Evolutionary conservation across 2,113 vertebrate genomes (phyloP), one percentile per base, ranked within the genome.

Genomic region (Zosterops lateralis): DNA sequence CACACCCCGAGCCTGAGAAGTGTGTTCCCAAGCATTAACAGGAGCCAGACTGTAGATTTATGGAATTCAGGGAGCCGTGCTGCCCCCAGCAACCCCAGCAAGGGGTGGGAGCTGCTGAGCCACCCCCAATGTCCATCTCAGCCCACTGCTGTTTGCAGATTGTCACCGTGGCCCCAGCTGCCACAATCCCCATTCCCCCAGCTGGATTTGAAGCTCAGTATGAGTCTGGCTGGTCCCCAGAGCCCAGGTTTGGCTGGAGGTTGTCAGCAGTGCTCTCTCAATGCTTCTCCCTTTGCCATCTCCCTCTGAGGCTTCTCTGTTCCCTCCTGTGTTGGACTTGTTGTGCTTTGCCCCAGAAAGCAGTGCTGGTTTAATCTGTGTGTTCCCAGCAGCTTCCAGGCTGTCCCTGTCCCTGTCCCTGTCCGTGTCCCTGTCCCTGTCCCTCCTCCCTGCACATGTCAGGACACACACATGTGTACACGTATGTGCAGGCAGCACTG

Each of bases 211-310:
- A 32, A 86, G 84, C 83, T 92, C 25, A 1, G 26, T 20, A 4
- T 3, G 8, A 68, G 71, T 4, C 10, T 53, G 32, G 12, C 45
- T 53, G 3, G 40, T 82, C 62, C 53, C 32, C 45, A 25, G 83
- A 60, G 87, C 47, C 54, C 60, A 18, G 64, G 16, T 56, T 60
- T 86, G 84, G 64, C 67, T 85, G 82, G 75, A 58, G 82, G 60
- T 28, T 40, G 60, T 48, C 1, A 4, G 74, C 53, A 79, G 32
- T 0, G 0, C 0, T 0, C 57, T 53, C 62, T 53, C 1, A 0
- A 2, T 19, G 81, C 42, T 75, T 31, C 73, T 90, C 60, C 51
- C 54, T 87, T 80, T 83, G 24, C 89, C 44, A 0, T 54, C 67
- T 72, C 54, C 62, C 58, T 50, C 78, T 0, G 0, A 56, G 45